Conservation (phyloP, 2,888 invertebrate genomes). For the Actias luna region DNA sequence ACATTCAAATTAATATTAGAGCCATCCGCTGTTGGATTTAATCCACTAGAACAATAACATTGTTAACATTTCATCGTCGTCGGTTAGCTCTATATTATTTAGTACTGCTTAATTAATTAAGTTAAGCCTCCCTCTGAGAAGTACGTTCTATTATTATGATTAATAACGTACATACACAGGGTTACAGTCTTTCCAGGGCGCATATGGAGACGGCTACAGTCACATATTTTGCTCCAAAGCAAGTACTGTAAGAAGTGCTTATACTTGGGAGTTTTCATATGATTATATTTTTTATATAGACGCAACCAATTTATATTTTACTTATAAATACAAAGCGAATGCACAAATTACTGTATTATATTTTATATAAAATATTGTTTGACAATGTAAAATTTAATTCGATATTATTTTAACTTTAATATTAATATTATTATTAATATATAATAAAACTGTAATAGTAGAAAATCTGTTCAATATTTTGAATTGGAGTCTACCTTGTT, state of each 20-base stretch:
- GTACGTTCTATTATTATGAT: constrained; percentile 67
- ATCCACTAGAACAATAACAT: constrained; percentile 73
- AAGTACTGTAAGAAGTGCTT: not conserved
- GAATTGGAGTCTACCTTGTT: not conserved
- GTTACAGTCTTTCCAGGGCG: constrained; percentile 20
- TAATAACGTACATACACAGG: constrained; percentile 52
- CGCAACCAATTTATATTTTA: not conserved
- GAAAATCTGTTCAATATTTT: not conserved
- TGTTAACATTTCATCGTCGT: constrained; percentile 73
- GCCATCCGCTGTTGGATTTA: constrained; percentile 62
- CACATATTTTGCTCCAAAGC: not conserved
- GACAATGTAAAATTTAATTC: not conserved
- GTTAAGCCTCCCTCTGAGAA: constrained; percentile 59
- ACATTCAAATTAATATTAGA: constrained; percentile 71
- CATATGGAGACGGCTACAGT: not conserved
- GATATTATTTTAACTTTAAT: too few relatives aligned
- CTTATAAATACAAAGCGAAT: not conserved
- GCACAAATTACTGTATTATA: not conserved
- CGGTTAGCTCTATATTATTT: constrained; percentile 66
- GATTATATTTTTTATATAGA: not conserved
- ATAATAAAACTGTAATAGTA: too few relatives aligned
- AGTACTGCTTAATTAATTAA: constrained; percentile 72
- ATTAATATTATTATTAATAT: too few relatives aligned
- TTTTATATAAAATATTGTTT: not conserved
- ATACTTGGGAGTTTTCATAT: not conserved